phyloP scores from a whole-genome alignment of 2,888 invertebrate genomes.

The Vesta saturnalis region DNA sequence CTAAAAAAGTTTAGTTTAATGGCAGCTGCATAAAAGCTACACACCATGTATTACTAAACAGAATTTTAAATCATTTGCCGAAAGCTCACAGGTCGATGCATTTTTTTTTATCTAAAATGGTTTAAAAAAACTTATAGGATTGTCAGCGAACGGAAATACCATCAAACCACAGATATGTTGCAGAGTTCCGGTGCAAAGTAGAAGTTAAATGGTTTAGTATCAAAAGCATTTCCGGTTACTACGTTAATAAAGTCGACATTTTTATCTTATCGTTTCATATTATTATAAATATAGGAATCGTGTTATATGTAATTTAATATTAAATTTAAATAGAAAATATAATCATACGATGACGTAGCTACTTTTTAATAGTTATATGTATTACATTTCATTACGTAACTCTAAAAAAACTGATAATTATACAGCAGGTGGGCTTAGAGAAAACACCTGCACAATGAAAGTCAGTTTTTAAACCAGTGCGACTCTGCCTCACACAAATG shows the following conservation, averaged over 20 bases:
- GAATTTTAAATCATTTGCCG: slow-evolving; percentile 20
- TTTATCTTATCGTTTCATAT: slow-evolving; percentile 11
- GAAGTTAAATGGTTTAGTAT: slow-evolving; percentile 16
- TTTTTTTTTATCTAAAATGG: slow-evolving; percentile 18
- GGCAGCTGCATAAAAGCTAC: slow-evolving; percentile 17
- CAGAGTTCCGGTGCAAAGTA: slow-evolving; percentile 21
- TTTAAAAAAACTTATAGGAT: slow-evolving; percentile 1
- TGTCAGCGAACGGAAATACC: slow-evolving; percentile 30
- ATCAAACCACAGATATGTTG: slow-evolving; percentile 30
- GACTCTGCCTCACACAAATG: neutral
- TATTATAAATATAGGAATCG: neutral
- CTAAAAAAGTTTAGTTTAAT: slow-evolving; percentile 14
- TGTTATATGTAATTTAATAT: neutral
- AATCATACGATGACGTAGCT: slow-evolving; percentile 3
- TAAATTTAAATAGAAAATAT: neutral
- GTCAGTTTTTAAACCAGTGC: slow-evolving; percentile 28
- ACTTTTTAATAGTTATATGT: slow-evolving; percentile 10
- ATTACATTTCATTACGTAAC: slow-evolving; percentile 22
- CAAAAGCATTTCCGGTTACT: slow-evolving; percentile 15
- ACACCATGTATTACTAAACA: slow-evolving; percentile 20
- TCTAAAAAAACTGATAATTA: slow-evolving; percentile 21
- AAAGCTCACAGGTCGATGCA: slow-evolving; percentile 25
- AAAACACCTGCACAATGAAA: slow-evolving; percentile 34
- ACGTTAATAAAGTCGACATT: neutral
- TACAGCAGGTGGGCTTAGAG: slow-evolving; percentile 26